Evolutionary conservation across 2,797 vertebrate species (phyloP).

Genomic region (Anguilla megastoma): DNA sequence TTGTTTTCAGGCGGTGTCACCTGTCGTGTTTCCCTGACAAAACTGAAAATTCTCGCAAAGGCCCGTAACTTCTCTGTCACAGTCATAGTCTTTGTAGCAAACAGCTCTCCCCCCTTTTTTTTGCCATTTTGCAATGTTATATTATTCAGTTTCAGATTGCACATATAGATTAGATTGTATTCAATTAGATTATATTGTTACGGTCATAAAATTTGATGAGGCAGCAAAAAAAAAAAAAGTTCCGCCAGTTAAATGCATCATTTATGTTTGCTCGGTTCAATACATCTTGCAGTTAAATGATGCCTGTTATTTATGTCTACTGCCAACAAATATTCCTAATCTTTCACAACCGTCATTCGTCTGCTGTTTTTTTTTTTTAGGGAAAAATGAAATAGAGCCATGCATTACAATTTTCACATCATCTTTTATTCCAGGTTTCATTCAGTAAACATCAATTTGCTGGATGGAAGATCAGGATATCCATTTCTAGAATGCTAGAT

Average conservation of each 20-base stretch:
- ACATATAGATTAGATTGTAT: conserved; percentile 9
- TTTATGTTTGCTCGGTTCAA: conserved; percentile 13
- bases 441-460: neutral
- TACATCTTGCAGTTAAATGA: conserved; percentile 17
- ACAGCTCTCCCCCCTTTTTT: neutral
- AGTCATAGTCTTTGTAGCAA: neutral
- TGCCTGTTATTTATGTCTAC: conserved; percentile 18
- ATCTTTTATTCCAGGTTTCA: conserved; percentile 1
- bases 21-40: neutral
- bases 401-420: conserved; percentile 1
- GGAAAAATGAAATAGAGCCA: conserved; percentile 11
- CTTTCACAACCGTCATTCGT: neutral
- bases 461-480: conserved; percentile 1
- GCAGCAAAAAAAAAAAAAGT: neutral
- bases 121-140: neutral
- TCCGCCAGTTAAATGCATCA: conserved; percentile 5
- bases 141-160: neutral
- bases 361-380: neutral
- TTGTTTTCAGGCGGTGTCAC: conserved; percentile 1
- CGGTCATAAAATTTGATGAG: conserved; percentile 15
- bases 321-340: conserved; percentile 3
- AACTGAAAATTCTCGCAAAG: neutral
- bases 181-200: conserved; percentile 18
- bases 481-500: neutral
- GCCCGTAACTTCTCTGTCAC: neutral